Evolutionary conservation across 2,888 invertebrate species (phyloP).

Genomic region (Agrochola circellaris): DNA sequence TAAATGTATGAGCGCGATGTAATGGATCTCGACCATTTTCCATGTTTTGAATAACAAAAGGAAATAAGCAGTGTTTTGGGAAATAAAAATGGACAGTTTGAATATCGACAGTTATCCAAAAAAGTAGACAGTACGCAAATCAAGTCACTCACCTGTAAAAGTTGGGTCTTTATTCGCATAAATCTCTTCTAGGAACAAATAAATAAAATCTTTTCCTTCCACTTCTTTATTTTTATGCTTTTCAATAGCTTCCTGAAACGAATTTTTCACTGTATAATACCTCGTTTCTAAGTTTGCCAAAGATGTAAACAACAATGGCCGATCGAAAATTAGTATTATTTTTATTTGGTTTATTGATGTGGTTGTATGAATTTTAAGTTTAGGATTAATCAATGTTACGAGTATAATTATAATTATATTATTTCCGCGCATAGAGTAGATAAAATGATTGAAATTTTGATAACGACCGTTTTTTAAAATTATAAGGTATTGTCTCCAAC

Average conservation of each 20-base stretch:
- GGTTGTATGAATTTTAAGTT: too few relatives aligned
- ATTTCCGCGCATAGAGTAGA: too few relatives aligned
- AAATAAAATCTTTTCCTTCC: constrained; percentile 90
- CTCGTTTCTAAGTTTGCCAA: too few relatives aligned
- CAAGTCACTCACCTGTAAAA: constrained; percentile 75
- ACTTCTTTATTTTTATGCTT: constrained; percentile 87
- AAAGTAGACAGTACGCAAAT: not conserved
- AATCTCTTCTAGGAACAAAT: constrained; percentile 92
- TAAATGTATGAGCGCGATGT: not conserved
- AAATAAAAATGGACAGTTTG: not conserved
- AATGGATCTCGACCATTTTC: not conserved
- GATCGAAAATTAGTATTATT: too few relatives aligned
- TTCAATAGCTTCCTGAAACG: constrained; percentile 86
- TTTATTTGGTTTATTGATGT: too few relatives aligned
- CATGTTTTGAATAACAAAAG: not conserved
- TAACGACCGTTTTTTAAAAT: too few relatives aligned
- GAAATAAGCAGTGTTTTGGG: not conserved
- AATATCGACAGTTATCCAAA: not conserved
- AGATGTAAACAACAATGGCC: too few relatives aligned
- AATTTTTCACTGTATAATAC: constrained; percentile 8
- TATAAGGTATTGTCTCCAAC: too few relatives aligned
- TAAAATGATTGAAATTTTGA: too few relatives aligned
- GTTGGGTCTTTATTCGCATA: constrained; percentile 77
- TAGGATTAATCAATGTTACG: too few relatives aligned
- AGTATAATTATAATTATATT: too few relatives aligned